Conservation (phyloP, 2,797 vertebrate genomes). For the Enteromius paludinosus region DNA sequence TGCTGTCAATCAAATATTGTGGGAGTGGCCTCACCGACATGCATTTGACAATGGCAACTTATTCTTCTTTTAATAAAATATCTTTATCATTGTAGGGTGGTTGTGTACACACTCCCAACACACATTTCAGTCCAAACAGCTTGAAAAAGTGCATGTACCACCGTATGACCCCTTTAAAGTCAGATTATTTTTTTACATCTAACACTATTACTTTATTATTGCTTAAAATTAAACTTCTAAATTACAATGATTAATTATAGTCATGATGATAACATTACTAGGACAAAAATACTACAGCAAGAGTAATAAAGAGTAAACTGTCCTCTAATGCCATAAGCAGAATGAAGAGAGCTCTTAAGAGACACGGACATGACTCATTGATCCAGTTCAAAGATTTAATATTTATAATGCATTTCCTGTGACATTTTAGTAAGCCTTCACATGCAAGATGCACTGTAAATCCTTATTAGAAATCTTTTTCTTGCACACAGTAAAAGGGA, state of each 20-base stretch:
- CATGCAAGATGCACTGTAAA: neutral
- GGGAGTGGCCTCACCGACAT: no score
- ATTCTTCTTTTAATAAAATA: no score
- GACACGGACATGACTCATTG: neutral
- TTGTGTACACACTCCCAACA: no score
- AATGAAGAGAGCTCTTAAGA: neutral
- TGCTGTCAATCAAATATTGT: no score
- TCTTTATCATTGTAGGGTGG: no score
- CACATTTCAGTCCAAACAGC: no score
- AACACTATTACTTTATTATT: neutral
- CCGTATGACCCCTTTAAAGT: neutral
- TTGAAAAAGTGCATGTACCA: no score
- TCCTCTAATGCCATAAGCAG: neutral
- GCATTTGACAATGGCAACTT: no score
- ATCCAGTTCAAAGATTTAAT: constrained; percentile 13
- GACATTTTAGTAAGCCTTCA: neutral
- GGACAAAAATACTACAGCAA: neutral
- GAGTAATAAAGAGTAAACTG: neutral
- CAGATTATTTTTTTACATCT: neutral
- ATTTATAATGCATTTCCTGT: neutral
- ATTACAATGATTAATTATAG: neutral
- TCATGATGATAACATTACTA: neutral
- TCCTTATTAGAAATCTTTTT: neutral
- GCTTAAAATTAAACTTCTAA: neutral
- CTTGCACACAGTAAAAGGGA: neutral